These are phyloP conservation scores for Hypolimnas misippus DNA, from an alignment of 2,888 invertebrate genomes.

Conservation along the genomic window DNA sequence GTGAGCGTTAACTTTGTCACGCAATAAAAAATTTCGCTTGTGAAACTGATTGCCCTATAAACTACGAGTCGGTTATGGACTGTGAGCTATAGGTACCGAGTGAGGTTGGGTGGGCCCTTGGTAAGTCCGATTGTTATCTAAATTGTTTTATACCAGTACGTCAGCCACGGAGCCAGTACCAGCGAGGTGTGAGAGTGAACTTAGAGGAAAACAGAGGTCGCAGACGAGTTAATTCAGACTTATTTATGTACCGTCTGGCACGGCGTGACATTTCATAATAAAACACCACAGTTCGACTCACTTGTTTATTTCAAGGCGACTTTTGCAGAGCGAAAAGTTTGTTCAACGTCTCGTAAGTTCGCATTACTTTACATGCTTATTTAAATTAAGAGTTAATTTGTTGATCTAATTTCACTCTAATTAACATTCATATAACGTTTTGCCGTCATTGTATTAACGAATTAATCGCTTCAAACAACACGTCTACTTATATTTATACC, in stretches of 20 bases:
- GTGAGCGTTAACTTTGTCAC: conserved; percentile 33
- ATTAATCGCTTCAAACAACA: neutral
- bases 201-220: conserved; percentile 68
- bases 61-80: conserved; percentile 20
- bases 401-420: conserved; percentile 11
- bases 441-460: neutral
- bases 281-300: conserved; percentile 65
- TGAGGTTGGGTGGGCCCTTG: neutral
- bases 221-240: conserved; percentile 80
- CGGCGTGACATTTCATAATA: conserved; percentile 79
- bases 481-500: neutral
- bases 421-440: neutral
- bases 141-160: conserved; percentile 46
- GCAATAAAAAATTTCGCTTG: conserved; percentile 42
- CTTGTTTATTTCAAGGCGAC: conserved; percentile 55
- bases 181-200: conserved; percentile 62
- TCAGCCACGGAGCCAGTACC: conserved; percentile 16
- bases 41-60: conserved; percentile 33
- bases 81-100: conserved; percentile 14
- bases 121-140: conserved; percentile 31
- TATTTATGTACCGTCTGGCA: conserved; percentile 81
- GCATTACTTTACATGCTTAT: conserved; percentile 47
- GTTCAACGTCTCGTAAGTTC: conserved; percentile 66
- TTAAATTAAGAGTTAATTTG: conserved; percentile 42
- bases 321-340: conserved; percentile 63